Conservation (phyloP, 2,797 vertebrate species). For the Oreortyx pictus region DNA sequence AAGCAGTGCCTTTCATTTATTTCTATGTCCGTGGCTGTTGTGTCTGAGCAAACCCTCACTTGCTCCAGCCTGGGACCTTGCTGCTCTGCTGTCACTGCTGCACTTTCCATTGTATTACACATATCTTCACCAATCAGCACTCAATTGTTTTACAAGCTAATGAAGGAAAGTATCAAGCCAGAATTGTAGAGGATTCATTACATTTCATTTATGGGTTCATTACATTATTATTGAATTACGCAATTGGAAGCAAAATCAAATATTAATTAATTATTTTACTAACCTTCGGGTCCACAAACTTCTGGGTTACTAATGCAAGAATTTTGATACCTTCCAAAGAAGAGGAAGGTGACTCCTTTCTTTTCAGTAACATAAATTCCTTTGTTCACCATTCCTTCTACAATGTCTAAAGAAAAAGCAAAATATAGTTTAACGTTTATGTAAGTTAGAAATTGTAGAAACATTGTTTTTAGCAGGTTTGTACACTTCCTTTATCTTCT, state of each 20-base stretch:
- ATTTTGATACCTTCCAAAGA: conserved; percentile 88
- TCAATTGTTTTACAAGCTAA: background rate
- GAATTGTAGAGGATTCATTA: background rate
- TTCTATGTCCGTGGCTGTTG: no score
- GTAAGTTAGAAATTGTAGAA: background rate
- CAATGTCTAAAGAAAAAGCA: conserved; percentile 84
- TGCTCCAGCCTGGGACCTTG: no score
- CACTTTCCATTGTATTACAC: no score
- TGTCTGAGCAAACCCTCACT: no score
- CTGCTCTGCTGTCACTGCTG: no score
- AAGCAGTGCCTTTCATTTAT: no score
- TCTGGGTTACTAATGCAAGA: conserved; percentile 92
- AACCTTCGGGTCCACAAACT: conserved; percentile 91
- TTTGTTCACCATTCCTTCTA: conserved; percentile 94
- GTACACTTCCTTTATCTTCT: background rate
- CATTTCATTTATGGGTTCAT: background rate
- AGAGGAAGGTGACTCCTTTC: conserved; percentile 87
- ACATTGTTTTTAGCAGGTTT: background rate
- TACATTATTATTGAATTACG: background rate
- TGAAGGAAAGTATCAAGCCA: background rate
- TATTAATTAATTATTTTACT: conserved; percentile 24
- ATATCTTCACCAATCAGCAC: background rate
- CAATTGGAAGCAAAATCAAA: background rate
- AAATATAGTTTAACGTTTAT: background rate
- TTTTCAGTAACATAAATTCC: conserved; percentile 90